Evolutionary conservation across 1,140 invertebrate genomes (phyloP).

Genomic region (Arctopsyche grandis): DNA sequence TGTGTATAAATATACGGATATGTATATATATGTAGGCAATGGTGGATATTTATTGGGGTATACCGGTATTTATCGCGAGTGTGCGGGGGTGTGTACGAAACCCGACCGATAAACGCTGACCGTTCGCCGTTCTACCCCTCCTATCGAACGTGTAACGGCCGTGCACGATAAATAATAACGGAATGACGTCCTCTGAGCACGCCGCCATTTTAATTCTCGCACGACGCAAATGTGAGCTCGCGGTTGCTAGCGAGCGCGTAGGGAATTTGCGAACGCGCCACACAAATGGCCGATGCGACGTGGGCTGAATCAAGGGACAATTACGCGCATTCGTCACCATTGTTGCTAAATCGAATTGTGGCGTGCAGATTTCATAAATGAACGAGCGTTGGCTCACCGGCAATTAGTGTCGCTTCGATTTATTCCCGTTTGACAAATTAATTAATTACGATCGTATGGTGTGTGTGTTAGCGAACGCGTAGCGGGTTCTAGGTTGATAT

Average conservation of each 20-base stretch:
- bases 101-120: not conserved
- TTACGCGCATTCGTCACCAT: not conserved
- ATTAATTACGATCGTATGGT: too few relatives aligned
- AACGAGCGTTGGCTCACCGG: not conserved
- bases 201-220: too few relatives aligned
- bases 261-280: too few relatives aligned
- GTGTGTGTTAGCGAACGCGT: too few relatives aligned
- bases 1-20: too few relatives aligned
- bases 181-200: too few relatives aligned
- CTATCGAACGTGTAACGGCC: not conserved
- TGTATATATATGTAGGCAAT: too few relatives aligned
- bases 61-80: not conserved
- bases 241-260: too few relatives aligned
- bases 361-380: not conserved
- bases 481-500: too few relatives aligned
- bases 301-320: not conserved
- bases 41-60: not conserved
- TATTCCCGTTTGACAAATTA: not conserved
- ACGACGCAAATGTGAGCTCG: too few relatives aligned
- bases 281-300: not conserved
- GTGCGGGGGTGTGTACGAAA: not conserved
- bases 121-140: not conserved
- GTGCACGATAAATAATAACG: not conserved
- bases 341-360: not conserved
- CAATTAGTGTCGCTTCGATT: slow-evolving; percentile 2